Conservation (phyloP, 1,140 invertebrate species). For the Wiebesia pumilae region DNA sequence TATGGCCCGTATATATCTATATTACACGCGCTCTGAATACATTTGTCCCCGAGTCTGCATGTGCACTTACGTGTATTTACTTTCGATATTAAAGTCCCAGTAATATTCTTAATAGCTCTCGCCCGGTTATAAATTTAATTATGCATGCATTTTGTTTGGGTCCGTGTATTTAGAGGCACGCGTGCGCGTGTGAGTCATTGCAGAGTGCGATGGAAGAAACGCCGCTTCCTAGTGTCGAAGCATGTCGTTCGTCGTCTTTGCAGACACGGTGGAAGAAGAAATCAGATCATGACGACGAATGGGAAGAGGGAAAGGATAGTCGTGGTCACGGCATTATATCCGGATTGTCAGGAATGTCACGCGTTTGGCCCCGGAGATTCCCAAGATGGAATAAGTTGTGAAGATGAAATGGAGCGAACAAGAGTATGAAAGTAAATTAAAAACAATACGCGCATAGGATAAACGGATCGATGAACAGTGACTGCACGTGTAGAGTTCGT, state of each 20-base stretch:
- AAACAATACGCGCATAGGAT: background rate
- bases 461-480: background rate
- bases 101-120: slow-evolving; percentile 48
- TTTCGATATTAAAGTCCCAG: slow-evolving; percentile 15
- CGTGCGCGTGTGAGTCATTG: background rate
- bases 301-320: too few relatives aligned
- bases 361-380: background rate
- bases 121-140: slow-evolving; percentile 51
- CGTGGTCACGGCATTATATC: slow-evolving; percentile 32
- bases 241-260: background rate
- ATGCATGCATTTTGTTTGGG: background rate
- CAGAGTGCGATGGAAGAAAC: slow-evolving; percentile 5
- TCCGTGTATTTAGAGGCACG: background rate
- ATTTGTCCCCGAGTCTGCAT: background rate
- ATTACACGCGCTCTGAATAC: background rate
- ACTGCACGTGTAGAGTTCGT: background rate
- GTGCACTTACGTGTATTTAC: too few relatives aligned
- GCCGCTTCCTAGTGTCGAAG: slow-evolving; percentile 35
- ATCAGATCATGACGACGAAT: too few relatives aligned
- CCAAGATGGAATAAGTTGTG: background rate
- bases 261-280: background rate
- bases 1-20: background rate
- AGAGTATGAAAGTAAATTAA: background rate
- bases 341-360: slow-evolving; percentile 42
- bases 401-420: slow-evolving; percentile 3